phyloP scores from a whole-genome alignment of 2,113 vertebrate species.

The Lonchura striata region DNA sequence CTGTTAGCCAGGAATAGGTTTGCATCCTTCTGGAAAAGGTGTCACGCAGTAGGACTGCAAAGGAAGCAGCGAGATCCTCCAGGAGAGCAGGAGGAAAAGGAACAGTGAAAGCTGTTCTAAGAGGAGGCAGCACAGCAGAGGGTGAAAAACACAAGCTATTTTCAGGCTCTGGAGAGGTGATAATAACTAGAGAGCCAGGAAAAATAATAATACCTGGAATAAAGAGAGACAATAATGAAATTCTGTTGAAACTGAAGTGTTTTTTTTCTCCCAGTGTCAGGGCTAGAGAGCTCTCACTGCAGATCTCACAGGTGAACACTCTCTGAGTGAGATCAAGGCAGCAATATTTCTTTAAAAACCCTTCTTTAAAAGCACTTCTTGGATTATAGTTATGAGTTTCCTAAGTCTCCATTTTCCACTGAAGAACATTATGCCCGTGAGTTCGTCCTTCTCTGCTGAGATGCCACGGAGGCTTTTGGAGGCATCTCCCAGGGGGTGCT shows the following conservation, averaged over 20 bases:
- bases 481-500: neutral
- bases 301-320: neutral
- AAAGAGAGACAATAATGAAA: neutral
- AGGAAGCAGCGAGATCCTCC: neutral
- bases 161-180: neutral
- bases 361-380: neutral
- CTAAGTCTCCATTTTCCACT: neutral
- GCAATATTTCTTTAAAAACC: neutral
- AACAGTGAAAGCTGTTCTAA: neutral
- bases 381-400: neutral
- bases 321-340: neutral
- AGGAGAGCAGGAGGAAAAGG: neutral
- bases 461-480: rapidly evolving
- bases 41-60: rapidly evolving
- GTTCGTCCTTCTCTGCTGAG: neutral
- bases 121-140: neutral
- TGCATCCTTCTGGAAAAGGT: neutral
- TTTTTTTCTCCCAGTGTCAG: neutral
- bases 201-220: neutral
- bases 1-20: neutral
- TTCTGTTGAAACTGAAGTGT: neutral
- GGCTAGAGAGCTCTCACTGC: neutral
- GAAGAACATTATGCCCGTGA: neutral
- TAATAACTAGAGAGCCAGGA: neutral
- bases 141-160: neutral